Evolutionary conservation across 2,113 vertebrate genomes (phyloP).

Genomic region (Rostratula benghalensis): DNA sequence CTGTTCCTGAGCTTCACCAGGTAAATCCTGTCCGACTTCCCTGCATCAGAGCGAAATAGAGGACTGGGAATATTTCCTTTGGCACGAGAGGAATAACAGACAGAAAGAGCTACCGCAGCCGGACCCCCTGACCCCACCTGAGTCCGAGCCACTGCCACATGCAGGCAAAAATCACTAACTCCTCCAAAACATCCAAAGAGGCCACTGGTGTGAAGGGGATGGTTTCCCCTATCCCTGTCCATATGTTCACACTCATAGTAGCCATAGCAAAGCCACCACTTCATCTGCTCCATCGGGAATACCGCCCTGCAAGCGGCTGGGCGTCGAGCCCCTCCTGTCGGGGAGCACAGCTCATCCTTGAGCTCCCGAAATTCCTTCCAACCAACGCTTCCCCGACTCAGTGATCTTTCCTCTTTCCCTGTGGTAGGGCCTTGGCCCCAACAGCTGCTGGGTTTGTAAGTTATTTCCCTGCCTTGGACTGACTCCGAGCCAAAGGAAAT

Average conservation of each 20-base stretch:
- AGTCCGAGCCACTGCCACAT: background rate
- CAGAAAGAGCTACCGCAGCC: background rate
- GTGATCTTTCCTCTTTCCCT: background rate
- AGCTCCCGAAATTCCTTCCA: slow-evolving; percentile 49
- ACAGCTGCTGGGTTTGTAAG: slow-evolving; percentile 12
- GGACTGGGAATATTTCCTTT: background rate
- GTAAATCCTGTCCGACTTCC: accelerated
- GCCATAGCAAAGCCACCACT: background rate
- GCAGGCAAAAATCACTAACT: background rate
- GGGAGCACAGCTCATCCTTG: background rate
- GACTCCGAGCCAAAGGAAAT: background rate
- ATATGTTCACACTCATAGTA: background rate
- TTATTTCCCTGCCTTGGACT: background rate
- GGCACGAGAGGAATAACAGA: background rate
- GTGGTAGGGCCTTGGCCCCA: background rate
- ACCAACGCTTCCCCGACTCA: background rate
- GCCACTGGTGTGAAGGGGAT: background rate
- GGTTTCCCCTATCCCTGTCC: background rate
- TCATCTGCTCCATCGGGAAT: background rate
- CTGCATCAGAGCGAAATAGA: background rate
- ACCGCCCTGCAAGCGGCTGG: background rate
- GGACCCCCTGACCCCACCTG: too few relatives aligned
- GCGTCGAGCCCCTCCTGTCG: background rate
- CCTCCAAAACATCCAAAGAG: accelerated
- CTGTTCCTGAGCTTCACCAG: background rate